phyloP scores from a whole-genome alignment of 2,113 vertebrate genomes.

The Bolborhynchus lineola region DNA sequence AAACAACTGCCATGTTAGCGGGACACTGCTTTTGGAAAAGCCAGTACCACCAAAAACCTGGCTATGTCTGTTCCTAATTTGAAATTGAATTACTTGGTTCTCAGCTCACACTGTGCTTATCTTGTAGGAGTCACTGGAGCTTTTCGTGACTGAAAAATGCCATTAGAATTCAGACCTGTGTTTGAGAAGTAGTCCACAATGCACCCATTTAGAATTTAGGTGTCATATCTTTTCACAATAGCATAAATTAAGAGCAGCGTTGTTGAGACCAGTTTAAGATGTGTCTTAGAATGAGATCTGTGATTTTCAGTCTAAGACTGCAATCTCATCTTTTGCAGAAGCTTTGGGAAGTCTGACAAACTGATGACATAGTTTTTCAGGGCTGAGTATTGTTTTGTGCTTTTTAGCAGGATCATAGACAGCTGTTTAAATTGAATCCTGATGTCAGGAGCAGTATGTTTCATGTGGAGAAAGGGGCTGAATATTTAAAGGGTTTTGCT shows the following conservation, averaged over 20 bases:
- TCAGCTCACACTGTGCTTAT: neutral
- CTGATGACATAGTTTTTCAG: neutral
- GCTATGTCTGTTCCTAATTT: neutral
- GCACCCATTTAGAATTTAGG: neutral
- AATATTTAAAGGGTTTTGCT: neutral
- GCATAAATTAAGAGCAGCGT: neutral
- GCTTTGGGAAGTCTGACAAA: neutral
- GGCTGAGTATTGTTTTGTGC: neutral
- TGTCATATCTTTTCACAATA: neutral
- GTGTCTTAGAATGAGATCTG: neutral
- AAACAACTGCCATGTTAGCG: neutral
- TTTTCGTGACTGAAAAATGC: neutral
- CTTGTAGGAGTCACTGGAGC: neutral
- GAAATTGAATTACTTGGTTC: neutral
- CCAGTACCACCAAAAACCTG: neutral
- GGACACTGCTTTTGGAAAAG: neutral
- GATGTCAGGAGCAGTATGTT: neutral
- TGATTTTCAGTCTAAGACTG: neutral
- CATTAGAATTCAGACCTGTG: neutral
- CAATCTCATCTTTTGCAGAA: neutral
- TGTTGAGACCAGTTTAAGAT: neutral
- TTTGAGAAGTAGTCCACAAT: neutral
- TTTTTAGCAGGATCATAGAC: neutral
- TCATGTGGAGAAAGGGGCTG: neutral
- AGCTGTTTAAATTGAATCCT: conserved; percentile 8